These are phyloP conservation scores for Seriola aureovittata DNA, from an alignment of 2,113 vertebrate species.

Conservation along the genomic window DNA sequence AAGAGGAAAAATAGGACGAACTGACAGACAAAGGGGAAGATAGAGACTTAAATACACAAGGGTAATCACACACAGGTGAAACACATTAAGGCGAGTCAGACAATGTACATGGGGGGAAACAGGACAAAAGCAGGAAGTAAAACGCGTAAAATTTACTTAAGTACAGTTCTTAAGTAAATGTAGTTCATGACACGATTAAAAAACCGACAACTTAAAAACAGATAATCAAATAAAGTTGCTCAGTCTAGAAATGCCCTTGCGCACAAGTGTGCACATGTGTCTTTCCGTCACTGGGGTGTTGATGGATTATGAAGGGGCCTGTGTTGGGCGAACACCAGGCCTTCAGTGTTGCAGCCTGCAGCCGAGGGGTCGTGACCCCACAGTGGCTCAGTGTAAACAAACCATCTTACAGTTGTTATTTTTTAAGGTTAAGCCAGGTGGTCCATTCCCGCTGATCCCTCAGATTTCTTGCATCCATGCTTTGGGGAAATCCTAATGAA, in stretches of 20 bases:
- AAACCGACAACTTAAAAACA: too few relatives aligned
- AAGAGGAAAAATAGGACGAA: too few relatives aligned
- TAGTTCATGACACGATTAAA: too few relatives aligned
- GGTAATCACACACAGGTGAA: too few relatives aligned
- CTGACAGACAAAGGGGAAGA: too few relatives aligned
- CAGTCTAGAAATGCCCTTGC: neutral
- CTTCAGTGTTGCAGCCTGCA: constrained; percentile 36
- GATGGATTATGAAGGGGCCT: constrained; percentile 38
- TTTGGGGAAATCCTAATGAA: constrained; percentile 45
- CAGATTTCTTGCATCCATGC: constrained; percentile 41
- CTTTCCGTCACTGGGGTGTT: constrained; percentile 12
- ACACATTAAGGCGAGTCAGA: too few relatives aligned
- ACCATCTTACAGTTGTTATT: constrained; percentile 26
- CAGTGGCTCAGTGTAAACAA: constrained; percentile 1
- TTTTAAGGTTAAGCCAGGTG: constrained; percentile 53
- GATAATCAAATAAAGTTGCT: neutral
- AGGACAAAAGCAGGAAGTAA: too few relatives aligned
- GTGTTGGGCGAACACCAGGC: constrained; percentile 12
- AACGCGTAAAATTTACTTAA: too few relatives aligned
- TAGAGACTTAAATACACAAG: too few relatives aligned
- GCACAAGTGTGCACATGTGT: neutral
- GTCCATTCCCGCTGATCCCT: constrained; percentile 39
- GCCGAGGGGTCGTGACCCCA: constrained; percentile 44
- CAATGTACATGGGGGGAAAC: too few relatives aligned
- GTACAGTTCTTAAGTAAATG: too few relatives aligned